phyloP scores from a whole-genome alignment of 2,113 vertebrate species.

The Haplochromis vanheusdeni region DNA sequence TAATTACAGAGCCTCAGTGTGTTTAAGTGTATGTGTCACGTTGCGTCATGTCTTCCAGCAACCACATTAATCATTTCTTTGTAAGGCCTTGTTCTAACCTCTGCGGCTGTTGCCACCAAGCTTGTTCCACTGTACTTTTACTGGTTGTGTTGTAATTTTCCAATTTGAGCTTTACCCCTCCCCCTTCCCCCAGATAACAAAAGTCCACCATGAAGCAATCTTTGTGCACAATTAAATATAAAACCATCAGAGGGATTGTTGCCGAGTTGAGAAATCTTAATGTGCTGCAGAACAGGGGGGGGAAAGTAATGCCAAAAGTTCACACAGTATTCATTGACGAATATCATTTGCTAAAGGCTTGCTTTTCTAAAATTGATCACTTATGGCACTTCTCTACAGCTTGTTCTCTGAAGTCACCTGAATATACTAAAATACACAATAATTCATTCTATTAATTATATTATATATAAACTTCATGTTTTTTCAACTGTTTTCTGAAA shows the following conservation, averaged over 20 bases:
- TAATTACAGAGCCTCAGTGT: conserved; percentile 19
- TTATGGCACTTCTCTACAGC: background rate
- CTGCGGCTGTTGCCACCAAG: background rate
- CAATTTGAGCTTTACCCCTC: background rate
- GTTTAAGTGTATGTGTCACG: background rate
- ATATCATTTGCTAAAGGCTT: background rate
- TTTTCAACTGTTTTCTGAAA: background rate
- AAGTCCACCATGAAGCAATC: background rate
- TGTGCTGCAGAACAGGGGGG: background rate
- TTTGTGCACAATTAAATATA: background rate
- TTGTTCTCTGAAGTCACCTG: background rate
- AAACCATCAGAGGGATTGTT: background rate
- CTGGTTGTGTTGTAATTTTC: conserved; percentile 2
- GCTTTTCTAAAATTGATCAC: background rate
- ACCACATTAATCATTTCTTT: conserved; percentile 36
- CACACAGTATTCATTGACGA: background rate
- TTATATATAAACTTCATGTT: background rate
- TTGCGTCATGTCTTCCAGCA: conserved; percentile 37
- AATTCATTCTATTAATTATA: background rate
- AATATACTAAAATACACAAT: background rate
- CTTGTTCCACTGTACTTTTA: conserved; percentile 11
- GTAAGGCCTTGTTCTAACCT: background rate
- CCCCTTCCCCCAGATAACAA: background rate
- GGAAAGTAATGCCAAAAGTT: background rate
- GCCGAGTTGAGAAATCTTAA: background rate